phyloP scores from a whole-genome alignment of 2,888 invertebrate genomes.

The Endomychus coccineus region DNA sequence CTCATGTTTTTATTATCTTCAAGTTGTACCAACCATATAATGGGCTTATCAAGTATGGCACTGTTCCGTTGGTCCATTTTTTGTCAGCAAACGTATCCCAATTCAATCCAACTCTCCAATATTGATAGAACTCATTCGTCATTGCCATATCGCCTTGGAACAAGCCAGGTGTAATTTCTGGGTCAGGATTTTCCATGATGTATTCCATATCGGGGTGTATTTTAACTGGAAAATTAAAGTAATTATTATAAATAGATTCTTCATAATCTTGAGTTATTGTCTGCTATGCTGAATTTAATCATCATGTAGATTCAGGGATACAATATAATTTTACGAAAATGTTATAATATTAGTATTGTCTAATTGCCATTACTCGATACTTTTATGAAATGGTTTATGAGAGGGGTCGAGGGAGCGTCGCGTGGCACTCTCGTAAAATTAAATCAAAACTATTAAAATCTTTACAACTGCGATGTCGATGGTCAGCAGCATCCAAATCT shows the following conservation, averaged over 20 bases:
- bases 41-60: constrained; percentile 59
- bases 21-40: constrained; percentile 46
- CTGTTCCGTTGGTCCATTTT: constrained; percentile 56
- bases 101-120: constrained; percentile 55
- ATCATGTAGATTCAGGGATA: too few relatives aligned
- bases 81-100: constrained; percentile 60
- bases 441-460: too few relatives aligned
- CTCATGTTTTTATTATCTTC: not conserved
- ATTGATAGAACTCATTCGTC: constrained; percentile 52
- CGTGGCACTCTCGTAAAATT: too few relatives aligned
- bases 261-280: too few relatives aligned
- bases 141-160: constrained; percentile 65
- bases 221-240: constrained; percentile 24
- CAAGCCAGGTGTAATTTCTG: constrained; percentile 58
- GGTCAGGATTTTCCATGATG: constrained; percentile 45
- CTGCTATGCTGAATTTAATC: too few relatives aligned
- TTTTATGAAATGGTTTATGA: too few relatives aligned
- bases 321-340: too few relatives aligned
- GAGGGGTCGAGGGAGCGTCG: too few relatives aligned
- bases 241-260: constrained; percentile 1
- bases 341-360: not conserved
- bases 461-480: too few relatives aligned
- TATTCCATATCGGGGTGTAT: constrained; percentile 20
- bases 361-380: too few relatives aligned
- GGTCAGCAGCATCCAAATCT: too few relatives aligned